Evolutionary conservation across 2,888 invertebrate species (phyloP), one percentile per base, ranked within the genome.

Genomic region (Itoplectis maculator): DNA sequence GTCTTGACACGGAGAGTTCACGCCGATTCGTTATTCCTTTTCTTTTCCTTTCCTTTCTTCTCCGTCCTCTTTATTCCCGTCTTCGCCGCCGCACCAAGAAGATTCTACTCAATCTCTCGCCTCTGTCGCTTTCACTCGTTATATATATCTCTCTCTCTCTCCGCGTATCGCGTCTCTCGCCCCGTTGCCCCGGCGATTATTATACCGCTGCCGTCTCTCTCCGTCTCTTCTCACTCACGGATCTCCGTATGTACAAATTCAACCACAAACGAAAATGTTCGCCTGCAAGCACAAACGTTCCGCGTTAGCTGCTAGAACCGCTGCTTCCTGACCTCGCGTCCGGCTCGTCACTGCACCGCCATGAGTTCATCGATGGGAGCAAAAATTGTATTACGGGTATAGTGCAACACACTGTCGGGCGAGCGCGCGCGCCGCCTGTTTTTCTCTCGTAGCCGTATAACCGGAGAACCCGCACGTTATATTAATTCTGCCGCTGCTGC

Each of bases 301-400:
- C 37, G 61, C 37, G 61, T 72, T 56, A 70, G 69, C 69, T 42
- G 70, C 66, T 72, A 51, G 49, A 59, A 83, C 29, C 29, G 29
- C 83, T 82, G 88, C 84, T 89, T 88, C 85, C 86, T 86, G 88
- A 84, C 82, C 74, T 86, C 85, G 85, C 85, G 82, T 85, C 77
- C 85, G 84, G 80, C 82, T 86, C 86, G 86, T 87, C 87, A 87
- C 86, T 86, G 87, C 88, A 87, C 87, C 87, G 86, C 86, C 87
- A 86, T 86, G 84, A 85, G 83, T 86, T 86, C 86, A 87, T 87
- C 81, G 83, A 86, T 81, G 81, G 42, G 79, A 81, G 51, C 72
- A 74, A 72, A 78, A 72, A 72, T 61, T 61, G n/a, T n/a, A 76
- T 69, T 76, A 69, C 40, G 75, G 61, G 61, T 66, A 23, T 61